A percentile compares a stretch with the other conserved stretches of the same genome.
These are phyloP conservation scores for Ischnus inquisitorius DNA, from an alignment of 2,888 invertebrate species.

Conservation along the genomic window DNA sequence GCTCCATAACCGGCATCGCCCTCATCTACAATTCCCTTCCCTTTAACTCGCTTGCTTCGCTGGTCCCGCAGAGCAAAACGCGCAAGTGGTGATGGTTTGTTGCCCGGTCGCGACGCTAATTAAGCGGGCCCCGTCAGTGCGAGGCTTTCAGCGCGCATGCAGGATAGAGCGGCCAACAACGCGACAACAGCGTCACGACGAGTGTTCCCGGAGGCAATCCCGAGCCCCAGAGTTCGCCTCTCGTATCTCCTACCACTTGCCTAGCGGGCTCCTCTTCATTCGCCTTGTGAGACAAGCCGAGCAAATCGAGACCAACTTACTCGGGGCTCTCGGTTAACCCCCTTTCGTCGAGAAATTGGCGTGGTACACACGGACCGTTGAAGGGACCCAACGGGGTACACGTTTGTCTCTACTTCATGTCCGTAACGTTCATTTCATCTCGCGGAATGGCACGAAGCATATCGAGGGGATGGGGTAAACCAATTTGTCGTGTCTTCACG, in stretches of 20 bases:
- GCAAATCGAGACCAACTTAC: not conserved
- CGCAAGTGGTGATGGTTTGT: slow-evolving; percentile 60
- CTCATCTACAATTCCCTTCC: slow-evolving; percentile 19
- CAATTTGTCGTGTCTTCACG: slow-evolving; percentile 26
- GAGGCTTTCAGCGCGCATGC: slow-evolving; percentile 50
- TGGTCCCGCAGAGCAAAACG: slow-evolving; percentile 10
- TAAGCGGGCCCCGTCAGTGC: slow-evolving; percentile 48
- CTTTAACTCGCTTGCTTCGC: slow-evolving; percentile 8
- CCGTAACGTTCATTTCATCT: slow-evolving; percentile 10
- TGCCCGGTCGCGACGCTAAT: slow-evolving; percentile 67
- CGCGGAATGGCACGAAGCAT: slow-evolving; percentile 11
- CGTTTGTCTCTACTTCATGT: slow-evolving; percentile 19
- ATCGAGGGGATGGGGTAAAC: slow-evolving; percentile 19
- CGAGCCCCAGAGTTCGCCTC: not conserved
- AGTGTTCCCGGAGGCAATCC: slow-evolving; percentile 8
- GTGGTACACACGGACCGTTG: not conserved
- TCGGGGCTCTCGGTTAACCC: not conserved
- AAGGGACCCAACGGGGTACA: not conserved
- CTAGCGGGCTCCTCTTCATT: not conserved
- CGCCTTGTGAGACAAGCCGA: slow-evolving; percentile 6
- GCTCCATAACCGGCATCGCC: not conserved
- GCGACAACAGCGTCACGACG: slow-evolving; percentile 7
- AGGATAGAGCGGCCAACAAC: not conserved
- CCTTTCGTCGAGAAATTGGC: slow-evolving; percentile 27
- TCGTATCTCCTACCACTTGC: not conserved